Evolutionary conservation across 2,888 invertebrate genomes (phyloP).

Genomic region (Tipula vernalis): DNA sequence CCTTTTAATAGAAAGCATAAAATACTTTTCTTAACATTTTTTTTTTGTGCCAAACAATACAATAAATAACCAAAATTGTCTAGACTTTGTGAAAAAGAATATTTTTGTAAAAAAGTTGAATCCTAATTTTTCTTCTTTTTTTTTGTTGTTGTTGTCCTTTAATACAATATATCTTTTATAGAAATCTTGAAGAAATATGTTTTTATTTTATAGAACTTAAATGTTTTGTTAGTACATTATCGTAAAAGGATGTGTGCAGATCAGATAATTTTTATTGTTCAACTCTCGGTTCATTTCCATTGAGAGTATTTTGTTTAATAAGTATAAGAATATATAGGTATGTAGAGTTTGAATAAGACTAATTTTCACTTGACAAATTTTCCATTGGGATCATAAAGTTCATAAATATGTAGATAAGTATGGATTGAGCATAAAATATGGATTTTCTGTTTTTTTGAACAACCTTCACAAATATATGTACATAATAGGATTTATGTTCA

Average conservation of each 20-base stretch:
- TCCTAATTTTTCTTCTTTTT: neutral
- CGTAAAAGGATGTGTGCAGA: neutral
- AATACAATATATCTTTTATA: neutral
- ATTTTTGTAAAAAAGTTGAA: neutral
- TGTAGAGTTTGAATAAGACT: neutral
- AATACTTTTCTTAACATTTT: neutral
- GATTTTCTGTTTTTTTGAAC: neutral
- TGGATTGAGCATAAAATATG: neutral
- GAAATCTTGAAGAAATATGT: neutral
- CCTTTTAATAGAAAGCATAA: neutral
- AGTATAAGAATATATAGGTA: neutral
- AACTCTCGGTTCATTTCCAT: neutral
- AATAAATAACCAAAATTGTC: constrained; percentile 4
- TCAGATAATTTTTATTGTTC: neutral
- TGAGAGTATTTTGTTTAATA: neutral
- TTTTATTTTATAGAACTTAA: neutral
- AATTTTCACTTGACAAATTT: neutral
- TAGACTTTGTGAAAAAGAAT: neutral
- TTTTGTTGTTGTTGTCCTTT: neutral
- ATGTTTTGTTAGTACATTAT: neutral
- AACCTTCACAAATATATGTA: neutral
- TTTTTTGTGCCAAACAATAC: neutral
- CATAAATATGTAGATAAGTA: neutral
- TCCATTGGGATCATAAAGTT: neutral
- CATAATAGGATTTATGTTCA: neutral